A percentile compares a stretch with the other conserved stretches of the same genome.
Evolutionary conservation across 2,797 vertebrate species (phyloP).

Genomic region (Fratercula arctica): DNA sequence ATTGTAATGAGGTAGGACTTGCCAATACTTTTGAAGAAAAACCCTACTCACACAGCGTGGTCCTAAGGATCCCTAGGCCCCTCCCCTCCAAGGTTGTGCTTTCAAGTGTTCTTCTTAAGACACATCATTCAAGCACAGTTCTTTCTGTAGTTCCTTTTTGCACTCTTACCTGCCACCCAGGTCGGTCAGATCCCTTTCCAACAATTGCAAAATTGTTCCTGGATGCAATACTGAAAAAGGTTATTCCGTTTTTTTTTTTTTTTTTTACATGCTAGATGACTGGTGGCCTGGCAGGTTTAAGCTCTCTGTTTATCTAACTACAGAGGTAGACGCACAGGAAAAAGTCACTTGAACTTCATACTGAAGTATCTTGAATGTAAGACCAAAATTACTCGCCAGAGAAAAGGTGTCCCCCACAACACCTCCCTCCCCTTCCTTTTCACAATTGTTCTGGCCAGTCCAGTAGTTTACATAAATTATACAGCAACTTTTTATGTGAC

Average conservation of each 20-base stretch:
- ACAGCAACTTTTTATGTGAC: not conserved
- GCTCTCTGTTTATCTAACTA: not conserved
- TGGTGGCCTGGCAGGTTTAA: not conserved
- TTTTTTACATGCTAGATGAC: not conserved
- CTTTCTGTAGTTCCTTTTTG: not conserved
- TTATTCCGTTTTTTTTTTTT: not conserved
- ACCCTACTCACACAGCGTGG: not conserved
- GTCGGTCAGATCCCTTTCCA: not conserved
- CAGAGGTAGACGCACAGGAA: not conserved
- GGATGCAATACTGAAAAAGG: not conserved
- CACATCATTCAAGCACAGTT: not conserved
- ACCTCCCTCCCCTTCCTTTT: not conserved
- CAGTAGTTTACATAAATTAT: not conserved
- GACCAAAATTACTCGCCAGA: not conserved
- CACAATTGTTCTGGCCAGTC: not conserved
- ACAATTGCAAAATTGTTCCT: not conserved
- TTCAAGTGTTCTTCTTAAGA: not conserved
- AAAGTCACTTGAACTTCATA: not conserved
- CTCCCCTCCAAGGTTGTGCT: not conserved
- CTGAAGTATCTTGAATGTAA: not conserved
- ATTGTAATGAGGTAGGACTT: not conserved
- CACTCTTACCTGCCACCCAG: not conserved
- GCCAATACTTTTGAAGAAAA: not conserved
- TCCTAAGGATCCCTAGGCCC: not conserved
- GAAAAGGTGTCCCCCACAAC: not conserved